Evolutionary conservation across 2,888 invertebrate genomes (phyloP), one percentile per base, ranked within the genome.

Genomic region (Amphiduros pacificus): DNA sequence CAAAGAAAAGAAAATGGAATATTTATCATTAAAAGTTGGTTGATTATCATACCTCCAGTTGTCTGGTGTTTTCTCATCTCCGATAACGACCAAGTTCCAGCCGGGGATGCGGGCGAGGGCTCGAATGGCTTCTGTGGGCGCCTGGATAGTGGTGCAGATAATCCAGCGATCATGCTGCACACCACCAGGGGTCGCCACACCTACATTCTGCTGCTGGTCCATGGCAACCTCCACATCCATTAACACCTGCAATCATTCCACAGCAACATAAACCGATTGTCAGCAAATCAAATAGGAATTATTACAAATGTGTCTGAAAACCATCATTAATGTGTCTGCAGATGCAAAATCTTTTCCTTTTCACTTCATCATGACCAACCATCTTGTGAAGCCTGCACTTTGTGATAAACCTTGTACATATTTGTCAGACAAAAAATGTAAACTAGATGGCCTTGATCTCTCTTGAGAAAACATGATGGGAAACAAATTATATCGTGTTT

Each of bases 41-140:
- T 9, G 9, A 36, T 36, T 36, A 36, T 11, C 64, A 29, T 62
- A 69, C 71, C 49, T 64, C 70, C 70, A 71, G 14, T 55, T 36
- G n/a, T 9, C 48, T 9, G 71, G 64, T 20, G 71, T 71, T 32
- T 62, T 63, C 17, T 36, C 24, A 53, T 71, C 71, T 6, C 65
- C 71, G 20, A 71, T 67, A 2, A 71, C 71, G 24, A 71, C 53
- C 53, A 71, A 31, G 50, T 71, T 60, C 71, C 71, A 71, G 17
- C 63, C 68, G 1, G 49, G 40, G 22, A 64, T 28, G 6, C 51
- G 22, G 29, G 62, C 57, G 17, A 71, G 55, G 11, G 40, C 40
- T 31, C 48, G 44, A n/a, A 71, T 41, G 22, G 66, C 55, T 9
- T 58, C 32, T 9, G 70, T 68, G 4, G 71, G 70, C 2, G 26